These are phyloP conservation scores for Tribolium madens DNA, from an alignment of 1,140 invertebrate species.

Conservation along the genomic window DNA sequence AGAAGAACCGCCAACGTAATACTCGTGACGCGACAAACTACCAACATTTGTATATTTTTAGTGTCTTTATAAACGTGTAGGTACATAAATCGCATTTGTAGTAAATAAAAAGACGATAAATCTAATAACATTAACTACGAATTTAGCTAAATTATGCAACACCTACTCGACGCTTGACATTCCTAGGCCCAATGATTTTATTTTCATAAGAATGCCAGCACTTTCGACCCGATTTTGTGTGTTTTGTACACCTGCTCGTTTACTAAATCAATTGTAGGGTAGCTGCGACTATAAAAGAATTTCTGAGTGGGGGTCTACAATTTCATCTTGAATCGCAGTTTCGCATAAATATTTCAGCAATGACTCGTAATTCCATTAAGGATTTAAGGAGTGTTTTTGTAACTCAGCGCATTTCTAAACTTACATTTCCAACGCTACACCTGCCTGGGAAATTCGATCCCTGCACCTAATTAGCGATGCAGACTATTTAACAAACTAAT, in stretches of 20 bases:
- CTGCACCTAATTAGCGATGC: neutral
- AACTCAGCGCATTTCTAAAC: constrained; percentile 8
- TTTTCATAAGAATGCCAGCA: constrained; percentile 25
- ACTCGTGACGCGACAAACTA: constrained; percentile 42
- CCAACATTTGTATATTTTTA: constrained; percentile 44
- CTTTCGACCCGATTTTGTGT: neutral
- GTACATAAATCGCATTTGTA: constrained; percentile 40
- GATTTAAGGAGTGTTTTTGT: constrained; percentile 29
- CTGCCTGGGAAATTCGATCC: neutral
- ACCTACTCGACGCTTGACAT: neutral
- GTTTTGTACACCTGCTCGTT: constrained; percentile 19
- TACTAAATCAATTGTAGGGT: constrained; percentile 28
- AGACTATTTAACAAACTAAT: constrained; percentile 1
- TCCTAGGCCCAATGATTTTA: constrained; percentile 19
- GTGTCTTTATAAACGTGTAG: constrained; percentile 36
- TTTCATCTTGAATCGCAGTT: neutral
- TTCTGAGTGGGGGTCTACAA: neutral
- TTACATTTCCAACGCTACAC: neutral
- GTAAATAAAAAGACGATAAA: constrained; percentile 42
- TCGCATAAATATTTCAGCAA: constrained; percentile 25
- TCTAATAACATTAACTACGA: constrained; percentile 6
- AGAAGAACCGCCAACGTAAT: constrained; percentile 48
- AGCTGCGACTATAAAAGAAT: constrained; percentile 7
- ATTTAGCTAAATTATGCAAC: constrained; percentile 7
- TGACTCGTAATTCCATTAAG: constrained; percentile 17